Conservation (phyloP, 2,888 invertebrate species). For the Dinocampus coccinellae region DNA sequence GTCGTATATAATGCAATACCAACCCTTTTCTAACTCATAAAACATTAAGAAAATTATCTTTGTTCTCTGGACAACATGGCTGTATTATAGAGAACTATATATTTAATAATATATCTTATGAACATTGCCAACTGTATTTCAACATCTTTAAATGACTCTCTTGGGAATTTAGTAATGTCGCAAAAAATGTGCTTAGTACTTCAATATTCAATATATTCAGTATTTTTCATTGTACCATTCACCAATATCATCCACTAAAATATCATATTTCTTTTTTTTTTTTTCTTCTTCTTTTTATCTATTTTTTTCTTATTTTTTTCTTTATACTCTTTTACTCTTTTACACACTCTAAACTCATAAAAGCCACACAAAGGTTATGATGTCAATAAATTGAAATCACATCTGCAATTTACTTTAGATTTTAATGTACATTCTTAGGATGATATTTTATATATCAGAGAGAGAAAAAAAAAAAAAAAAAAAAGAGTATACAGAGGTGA, state of each 20-base stretch:
- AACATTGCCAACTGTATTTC: background rate
- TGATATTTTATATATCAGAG: background rate
- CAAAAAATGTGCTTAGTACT: background rate
- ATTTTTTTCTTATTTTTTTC: no score
- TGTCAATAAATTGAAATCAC: background rate
- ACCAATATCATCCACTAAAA: background rate
- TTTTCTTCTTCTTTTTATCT: no score
- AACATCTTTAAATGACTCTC: background rate
- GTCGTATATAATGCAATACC: background rate
- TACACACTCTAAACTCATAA: no score
- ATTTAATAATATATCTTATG: background rate
- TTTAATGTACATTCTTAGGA: background rate
- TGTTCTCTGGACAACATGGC: background rate
- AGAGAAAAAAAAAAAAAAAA: background rate
- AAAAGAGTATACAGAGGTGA: background rate
- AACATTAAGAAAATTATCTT: constrained; percentile 16
- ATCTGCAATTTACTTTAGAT: background rate
- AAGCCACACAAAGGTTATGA: background rate
- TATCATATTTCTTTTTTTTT: background rate
- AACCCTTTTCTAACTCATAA: background rate
- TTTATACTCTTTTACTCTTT: no score
- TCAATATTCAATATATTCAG: background rate
- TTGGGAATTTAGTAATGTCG: background rate
- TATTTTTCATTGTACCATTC: background rate
- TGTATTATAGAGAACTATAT: background rate